Evolutionary conservation across 2,888 invertebrate species (phyloP).

Genomic region (Cheilosia scutellata): DNA sequence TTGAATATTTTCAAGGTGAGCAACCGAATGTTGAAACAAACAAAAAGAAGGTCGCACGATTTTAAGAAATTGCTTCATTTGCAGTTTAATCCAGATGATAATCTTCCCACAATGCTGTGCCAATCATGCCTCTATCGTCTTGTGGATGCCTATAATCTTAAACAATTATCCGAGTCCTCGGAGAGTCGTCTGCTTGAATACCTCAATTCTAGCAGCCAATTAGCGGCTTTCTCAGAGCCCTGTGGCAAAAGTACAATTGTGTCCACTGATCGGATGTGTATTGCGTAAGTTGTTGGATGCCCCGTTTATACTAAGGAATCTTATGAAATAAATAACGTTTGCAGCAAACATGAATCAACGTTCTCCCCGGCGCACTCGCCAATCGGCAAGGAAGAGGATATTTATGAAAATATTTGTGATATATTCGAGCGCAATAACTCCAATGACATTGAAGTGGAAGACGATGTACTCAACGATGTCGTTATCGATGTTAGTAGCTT

Average conservation of each 20-base stretch:
- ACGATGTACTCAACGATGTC: conserved; percentile 79
- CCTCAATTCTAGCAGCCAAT: conserved; percentile 69
- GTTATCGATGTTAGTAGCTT: conserved; percentile 80
- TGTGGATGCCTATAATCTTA: conserved; percentile 80
- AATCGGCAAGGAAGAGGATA: conserved; percentile 74
- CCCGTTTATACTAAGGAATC: not conserved
- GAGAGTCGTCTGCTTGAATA: conserved; percentile 79
- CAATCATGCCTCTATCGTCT: conserved; percentile 80
- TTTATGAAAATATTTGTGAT: conserved; percentile 79
- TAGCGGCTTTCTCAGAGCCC: conserved; percentile 55
- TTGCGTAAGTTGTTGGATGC: conserved; percentile 52
- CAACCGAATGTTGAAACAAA: conserved; percentile 62
- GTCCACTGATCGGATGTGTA: conserved; percentile 53
- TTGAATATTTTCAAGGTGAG: conserved; percentile 78
- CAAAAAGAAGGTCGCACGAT: conserved; percentile 61
- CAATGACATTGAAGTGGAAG: conserved; percentile 77
- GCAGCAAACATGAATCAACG: conserved; percentile 57
- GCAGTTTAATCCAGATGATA: conserved; percentile 78
- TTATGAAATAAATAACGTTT: not conserved
- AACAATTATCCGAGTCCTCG: conserved; percentile 80
- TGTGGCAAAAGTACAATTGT: conserved; percentile 43
- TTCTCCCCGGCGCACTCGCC: conserved; percentile 57
- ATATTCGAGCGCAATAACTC: conserved; percentile 79
- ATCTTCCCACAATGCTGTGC: conserved; percentile 79
- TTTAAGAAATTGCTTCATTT: conserved; percentile 61